Evolutionary conservation across 2,888 invertebrate genomes (phyloP), one percentile per base, ranked within the genome.

Genomic region (Sylvicola cinctus): DNA sequence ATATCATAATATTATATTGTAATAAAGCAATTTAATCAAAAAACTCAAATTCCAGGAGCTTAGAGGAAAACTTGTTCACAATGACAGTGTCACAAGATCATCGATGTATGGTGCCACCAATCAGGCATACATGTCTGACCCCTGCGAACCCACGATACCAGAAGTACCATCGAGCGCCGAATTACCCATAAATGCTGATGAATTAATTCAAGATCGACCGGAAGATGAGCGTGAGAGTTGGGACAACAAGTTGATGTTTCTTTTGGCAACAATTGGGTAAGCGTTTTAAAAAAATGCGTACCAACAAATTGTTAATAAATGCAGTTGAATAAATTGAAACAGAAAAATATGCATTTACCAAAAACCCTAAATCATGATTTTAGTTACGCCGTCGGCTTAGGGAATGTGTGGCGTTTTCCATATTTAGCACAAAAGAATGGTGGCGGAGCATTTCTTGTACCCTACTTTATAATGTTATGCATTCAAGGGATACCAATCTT

Each of bases 401-500:
- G 91, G 4, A 91, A 91, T 49, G 90, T 90, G 2, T 91, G 91
- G 91, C 67, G 91, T 43, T 91, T 91, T 57, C 91, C 91, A 0
- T 91, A 91, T 57, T 61, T 91, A 42, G 88, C 90, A 0, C 90
- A 91, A 52, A 90, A 90, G 55, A 88, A 88, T 49, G 90, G 90
- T 1, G 90, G 90, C 36, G 90, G 93, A 15, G 93, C 93, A n/a
- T 95, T 95, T 53, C 62, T 95, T 40, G 90, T 95, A 44, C 93
- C 93, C 0, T 95, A 93, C 59, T 81, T 91, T 50, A 80, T 93
- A 42, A 93, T 93, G 90, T 56, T 91, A 50, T 77, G 80, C 16
- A 74, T 91, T 41, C 90, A 91, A 53, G 95, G 93, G 1, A 83
- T 95, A 45, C 95, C 93, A 1, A 85, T 95, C 49, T 90, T 95